These are phyloP conservation scores for Chironomus striatipennis DNA, from an alignment of 1,140 invertebrate genomes.

Conservation along the genomic window DNA sequence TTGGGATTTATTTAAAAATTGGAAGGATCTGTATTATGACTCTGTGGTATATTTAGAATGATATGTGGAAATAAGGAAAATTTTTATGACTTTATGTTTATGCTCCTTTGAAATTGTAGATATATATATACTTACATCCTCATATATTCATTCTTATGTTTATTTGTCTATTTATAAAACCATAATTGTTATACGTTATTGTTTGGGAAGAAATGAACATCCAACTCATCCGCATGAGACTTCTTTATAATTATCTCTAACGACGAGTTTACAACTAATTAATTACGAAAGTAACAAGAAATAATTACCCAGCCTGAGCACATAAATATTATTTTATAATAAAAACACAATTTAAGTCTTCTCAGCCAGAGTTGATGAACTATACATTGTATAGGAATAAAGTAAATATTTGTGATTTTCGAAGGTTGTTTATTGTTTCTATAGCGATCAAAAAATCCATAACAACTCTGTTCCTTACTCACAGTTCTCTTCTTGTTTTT, in stretches of 20 bases:
- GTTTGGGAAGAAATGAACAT: neutral
- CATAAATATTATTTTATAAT: constrained; percentile 4
- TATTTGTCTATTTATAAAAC: neutral
- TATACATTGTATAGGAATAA: neutral
- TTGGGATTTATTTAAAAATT: constrained; percentile 62
- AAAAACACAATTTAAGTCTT: constrained; percentile 2
- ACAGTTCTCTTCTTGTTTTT: neutral
- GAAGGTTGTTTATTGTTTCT: no score
- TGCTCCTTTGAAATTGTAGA: neutral
- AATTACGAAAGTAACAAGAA: neutral
- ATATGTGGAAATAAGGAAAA: neutral
- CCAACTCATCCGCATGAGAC: neutral
- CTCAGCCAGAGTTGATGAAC: neutral
- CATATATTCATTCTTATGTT: no score
- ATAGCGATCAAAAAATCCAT: no score
- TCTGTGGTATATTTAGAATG: neutral
- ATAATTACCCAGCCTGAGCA: neutral
- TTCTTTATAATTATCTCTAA: constrained; percentile 1
- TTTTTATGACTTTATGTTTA: neutral
- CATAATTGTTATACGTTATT: neutral
- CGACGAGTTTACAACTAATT: constrained; percentile 1
- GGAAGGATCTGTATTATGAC: constrained; percentile 25
- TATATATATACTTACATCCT: neutral
- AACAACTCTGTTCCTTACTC: no score
- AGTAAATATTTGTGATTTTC: no score